Percentiles rank a stretch among this genome's conserved stretches.
phyloP scores from a whole-genome alignment of 2,888 invertebrate genomes.

The Orthonevra nobilis region DNA sequence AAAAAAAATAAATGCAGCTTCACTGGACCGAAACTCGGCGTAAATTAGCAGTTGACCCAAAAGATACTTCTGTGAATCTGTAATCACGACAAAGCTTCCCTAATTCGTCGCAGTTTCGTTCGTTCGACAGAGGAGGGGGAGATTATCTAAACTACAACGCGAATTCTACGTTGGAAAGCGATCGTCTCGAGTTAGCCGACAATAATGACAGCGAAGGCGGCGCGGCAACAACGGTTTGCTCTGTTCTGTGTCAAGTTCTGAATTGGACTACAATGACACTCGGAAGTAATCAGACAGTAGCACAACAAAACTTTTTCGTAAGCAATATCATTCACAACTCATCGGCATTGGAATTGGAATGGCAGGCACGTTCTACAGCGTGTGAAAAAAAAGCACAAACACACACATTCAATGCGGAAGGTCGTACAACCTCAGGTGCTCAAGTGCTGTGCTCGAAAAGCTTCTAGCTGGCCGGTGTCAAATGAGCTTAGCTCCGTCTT shows the following conservation, averaged over 20 bases:
- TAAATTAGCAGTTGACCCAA: slow-evolving; percentile 38
- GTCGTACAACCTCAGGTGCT: no score
- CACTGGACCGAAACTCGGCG: slow-evolving; percentile 19
- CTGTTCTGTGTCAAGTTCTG: slow-evolving; percentile 26
- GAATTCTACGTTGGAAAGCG: neutral
- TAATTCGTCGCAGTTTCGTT: slow-evolving; percentile 6
- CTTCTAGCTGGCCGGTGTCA: slow-evolving; percentile 33
- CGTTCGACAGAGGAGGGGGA: neutral
- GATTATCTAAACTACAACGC: slow-evolving; percentile 25
- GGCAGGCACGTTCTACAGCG: neutral
- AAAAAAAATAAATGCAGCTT: slow-evolving; percentile 1
- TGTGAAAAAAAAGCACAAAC: neutral
- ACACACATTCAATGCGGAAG: no score
- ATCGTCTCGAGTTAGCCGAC: slow-evolving; percentile 18
- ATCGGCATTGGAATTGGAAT: no score
- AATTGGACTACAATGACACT: slow-evolving; percentile 63
- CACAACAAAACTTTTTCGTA: slow-evolving; percentile 28
- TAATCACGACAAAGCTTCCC: no score
- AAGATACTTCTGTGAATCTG: no score
- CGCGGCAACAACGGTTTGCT: no score
- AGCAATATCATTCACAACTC: slow-evolving; percentile 4
- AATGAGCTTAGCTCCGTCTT: slow-evolving; percentile 19
- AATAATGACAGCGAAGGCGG: no score
- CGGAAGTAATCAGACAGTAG: slow-evolving; percentile 52
- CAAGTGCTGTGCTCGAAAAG: no score